Percentiles rank a stretch among this genome's conserved stretches.
Conservation (phyloP, 2,113 vertebrate species). For the Oplegnathus fasciatus region DNA sequence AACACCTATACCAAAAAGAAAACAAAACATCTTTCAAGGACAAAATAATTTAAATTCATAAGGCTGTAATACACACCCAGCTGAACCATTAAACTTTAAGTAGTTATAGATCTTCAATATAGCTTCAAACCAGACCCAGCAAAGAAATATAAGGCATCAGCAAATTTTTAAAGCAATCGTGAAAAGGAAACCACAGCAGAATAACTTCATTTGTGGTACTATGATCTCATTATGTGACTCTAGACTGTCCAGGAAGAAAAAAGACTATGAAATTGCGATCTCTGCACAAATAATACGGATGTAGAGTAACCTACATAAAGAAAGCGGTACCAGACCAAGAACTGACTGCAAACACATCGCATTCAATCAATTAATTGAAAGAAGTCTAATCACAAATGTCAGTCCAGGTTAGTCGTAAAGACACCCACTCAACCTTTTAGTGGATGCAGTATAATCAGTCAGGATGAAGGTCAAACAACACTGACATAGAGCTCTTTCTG, state of each 20-base stretch:
- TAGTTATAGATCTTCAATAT: conserved; percentile 36
- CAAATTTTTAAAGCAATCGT: conserved; percentile 21
- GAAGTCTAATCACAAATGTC: conserved; percentile 62
- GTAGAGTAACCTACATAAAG: conserved; percentile 5
- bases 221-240: conserved; percentile 50
- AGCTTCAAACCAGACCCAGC: conserved; percentile 28
- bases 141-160: conserved; percentile 30
- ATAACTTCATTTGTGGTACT: conserved; percentile 50
- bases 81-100: conserved; percentile 37
- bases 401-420: conserved; percentile 35
- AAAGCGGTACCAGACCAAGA: conserved; percentile 15
- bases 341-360: conserved; percentile 32
- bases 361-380: conserved; percentile 55
- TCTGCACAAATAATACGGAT: conserved; percentile 32
- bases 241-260: conserved; percentile 24
- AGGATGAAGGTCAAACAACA: conserved; percentile 65
- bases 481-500: conserved; percentile 38
- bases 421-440: conserved; percentile 56
- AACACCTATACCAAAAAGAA: neutral
- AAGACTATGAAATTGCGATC: neutral
- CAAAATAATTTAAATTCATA: conserved; percentile 23
- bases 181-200: conserved; percentile 50
- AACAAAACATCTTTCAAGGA: conserved; percentile 15
- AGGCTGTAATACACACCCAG: conserved; percentile 10
- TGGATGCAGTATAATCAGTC: conserved; percentile 60